Conservation (phyloP, 2,888 invertebrate species). For the Phasia obesa region DNA sequence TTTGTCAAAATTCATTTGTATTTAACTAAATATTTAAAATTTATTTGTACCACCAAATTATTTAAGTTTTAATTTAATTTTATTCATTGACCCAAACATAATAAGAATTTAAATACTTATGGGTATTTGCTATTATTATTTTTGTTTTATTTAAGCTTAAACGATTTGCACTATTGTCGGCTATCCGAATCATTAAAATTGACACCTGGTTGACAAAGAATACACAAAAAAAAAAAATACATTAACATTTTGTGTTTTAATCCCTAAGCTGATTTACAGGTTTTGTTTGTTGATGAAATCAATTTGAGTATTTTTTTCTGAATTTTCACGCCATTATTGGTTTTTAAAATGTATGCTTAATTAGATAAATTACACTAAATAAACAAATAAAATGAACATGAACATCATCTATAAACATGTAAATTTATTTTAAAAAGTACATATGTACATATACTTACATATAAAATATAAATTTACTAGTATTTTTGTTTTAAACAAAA, state of each 20-base stretch:
- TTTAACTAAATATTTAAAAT: background rate
- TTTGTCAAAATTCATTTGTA: too few species aligned
- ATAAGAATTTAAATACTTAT: too few species aligned
- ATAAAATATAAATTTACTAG: too few species aligned
- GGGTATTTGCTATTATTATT: background rate
- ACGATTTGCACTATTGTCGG: slow-evolving; percentile 23
- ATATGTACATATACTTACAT: too few species aligned
- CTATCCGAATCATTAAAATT: slow-evolving; percentile 26
- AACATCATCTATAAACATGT: slow-evolving; percentile 11
- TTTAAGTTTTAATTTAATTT: background rate
- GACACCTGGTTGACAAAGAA: slow-evolving; percentile 56
- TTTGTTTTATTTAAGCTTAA: slow-evolving; percentile 20
- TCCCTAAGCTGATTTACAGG: slow-evolving; percentile 46
- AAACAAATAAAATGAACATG: background rate
- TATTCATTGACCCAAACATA: slow-evolving; percentile 8
- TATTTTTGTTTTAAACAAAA: slow-evolving; percentile 4
- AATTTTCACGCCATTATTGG: slow-evolving; percentile 32
- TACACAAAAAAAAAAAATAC: slow-evolving; percentile 13
- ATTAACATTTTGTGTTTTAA: background rate
- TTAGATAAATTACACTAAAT: slow-evolving; percentile 49
- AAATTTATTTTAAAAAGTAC: background rate
- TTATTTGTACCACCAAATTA: background rate
- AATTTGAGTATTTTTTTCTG: slow-evolving; percentile 23
- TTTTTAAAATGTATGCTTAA: slow-evolving; percentile 66
- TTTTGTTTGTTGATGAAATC: slow-evolving; percentile 49